These are phyloP conservation scores for Hipposideros larvatus DNA, from an alignment of 2,797 vertebrate species.

Conservation along the genomic window DNA sequence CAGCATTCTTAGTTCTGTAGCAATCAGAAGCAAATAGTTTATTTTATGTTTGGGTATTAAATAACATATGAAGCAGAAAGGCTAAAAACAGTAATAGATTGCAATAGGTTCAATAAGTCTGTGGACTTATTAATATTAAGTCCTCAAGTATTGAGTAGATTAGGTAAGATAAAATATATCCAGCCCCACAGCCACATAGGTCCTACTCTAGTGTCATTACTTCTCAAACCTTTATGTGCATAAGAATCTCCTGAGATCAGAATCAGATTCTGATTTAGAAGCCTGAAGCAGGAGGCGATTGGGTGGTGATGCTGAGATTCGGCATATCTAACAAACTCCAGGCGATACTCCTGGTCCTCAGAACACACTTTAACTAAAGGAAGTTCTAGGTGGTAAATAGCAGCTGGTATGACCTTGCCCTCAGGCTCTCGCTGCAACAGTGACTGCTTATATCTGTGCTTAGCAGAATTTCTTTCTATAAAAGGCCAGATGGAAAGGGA, in stretches of 20 bases:
- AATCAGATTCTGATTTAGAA: conserved; percentile 31
- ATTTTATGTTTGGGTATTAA: background rate
- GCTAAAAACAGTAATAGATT: background rate
- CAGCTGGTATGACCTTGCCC: background rate
- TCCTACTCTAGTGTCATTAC: background rate
- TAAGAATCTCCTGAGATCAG: conserved; percentile 19
- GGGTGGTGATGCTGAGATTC: background rate
- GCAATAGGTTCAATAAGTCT: background rate
- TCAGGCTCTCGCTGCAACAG: background rate
- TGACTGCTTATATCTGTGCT: background rate
- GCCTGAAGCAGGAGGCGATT: background rate
- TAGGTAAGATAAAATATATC: background rate
- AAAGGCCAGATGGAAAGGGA: background rate
- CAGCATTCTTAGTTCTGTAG: background rate
- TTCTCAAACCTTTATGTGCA: conserved; percentile 3
- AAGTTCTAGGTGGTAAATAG: background rate
- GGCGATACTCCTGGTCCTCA: background rate
- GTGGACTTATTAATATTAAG: background rate
- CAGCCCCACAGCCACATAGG: background rate
- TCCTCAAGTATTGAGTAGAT: background rate
- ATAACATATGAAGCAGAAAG: conserved; percentile 20
- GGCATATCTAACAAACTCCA: background rate
- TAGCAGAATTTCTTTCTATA: background rate
- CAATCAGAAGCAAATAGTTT: background rate
- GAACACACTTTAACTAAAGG: background rate